Evolutionary conservation across 2,113 vertebrate genomes (phyloP).

Genomic region (Rhombomys opimus): DNA sequence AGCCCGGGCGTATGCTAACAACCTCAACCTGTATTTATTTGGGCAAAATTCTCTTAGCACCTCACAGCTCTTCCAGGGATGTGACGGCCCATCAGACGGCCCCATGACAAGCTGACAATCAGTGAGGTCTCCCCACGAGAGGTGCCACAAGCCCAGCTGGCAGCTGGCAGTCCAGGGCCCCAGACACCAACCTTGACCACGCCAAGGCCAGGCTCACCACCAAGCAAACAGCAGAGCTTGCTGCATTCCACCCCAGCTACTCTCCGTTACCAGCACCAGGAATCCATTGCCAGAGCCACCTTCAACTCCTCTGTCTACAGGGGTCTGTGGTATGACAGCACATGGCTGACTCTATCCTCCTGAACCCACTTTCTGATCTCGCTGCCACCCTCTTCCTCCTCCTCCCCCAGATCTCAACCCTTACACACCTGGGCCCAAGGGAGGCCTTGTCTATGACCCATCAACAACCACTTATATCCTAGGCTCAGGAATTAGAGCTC

Average conservation of each 20-base stretch:
- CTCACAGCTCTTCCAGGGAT: not conserved
- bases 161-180: not conserved
- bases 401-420: not conserved
- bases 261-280: not conserved
- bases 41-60: not conserved
- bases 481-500: not conserved
- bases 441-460: not conserved
- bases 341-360: not conserved
- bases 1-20: not conserved
- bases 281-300: not conserved
- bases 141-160: not conserved
- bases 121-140: not conserved
- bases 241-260: not conserved
- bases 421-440: not conserved
- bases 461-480: not conserved
- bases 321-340: no score
- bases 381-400: not conserved
- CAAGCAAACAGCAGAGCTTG: not conserved
- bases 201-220: not conserved
- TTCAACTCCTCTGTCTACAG: not conserved
- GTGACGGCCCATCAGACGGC: rapidly evolving
- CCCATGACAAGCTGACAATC: not conserved
- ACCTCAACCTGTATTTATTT: not conserved
- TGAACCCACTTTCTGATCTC: not conserved
- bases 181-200: not conserved